Evolutionary conservation across 2,113 vertebrate species (phyloP), one percentile per base, ranked within the genome.

Genomic region (Cyprinodon variegatus): DNA sequence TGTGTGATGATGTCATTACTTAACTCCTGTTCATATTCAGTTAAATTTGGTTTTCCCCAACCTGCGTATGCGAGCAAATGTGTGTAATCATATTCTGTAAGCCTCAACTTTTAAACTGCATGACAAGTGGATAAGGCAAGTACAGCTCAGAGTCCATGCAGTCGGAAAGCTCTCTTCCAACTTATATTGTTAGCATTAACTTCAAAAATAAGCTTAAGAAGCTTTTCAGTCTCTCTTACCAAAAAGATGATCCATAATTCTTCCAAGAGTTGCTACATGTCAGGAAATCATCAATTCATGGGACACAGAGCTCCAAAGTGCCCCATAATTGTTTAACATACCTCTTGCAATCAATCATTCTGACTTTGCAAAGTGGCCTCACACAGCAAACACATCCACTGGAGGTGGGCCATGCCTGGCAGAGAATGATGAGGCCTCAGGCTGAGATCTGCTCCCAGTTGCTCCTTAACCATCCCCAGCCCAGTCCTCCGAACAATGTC

Each of bases 291-390:
- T 72, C 78, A 79, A 86, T 87, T 88, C 83, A 88, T 72, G 72
- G 87, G 76, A 73, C 77, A 84, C 61, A 73, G 65, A 78, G 84
- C 76, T 83, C 65, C 78, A 89, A 87, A 90, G 89, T 87, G 89
- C 81, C 59, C 80, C 1, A 20, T 93, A 92, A 94, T 93, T 93
- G 90, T 93, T 92, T 82, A 89, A 91, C 88, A 89, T 86, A 81
- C 86, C 89, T 82, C 15, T 83, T 0, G 67, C 81, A 81, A 94
- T 95, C 87, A 65, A 92, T 95, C 94, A 94, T 90, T 72, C 73
- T 87, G 93, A 90, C 91, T 92, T 62, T 65, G 79, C 73, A 85
- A 77, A 87, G 86, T 60, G 76, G 78, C 76, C 74, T 74, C 41
- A 61, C 46, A 69, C 50, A 78, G 73, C 78, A 72, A 68, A 82